Conservation (phyloP, 2,888 invertebrate species). For the Diaphora mendica region DNA sequence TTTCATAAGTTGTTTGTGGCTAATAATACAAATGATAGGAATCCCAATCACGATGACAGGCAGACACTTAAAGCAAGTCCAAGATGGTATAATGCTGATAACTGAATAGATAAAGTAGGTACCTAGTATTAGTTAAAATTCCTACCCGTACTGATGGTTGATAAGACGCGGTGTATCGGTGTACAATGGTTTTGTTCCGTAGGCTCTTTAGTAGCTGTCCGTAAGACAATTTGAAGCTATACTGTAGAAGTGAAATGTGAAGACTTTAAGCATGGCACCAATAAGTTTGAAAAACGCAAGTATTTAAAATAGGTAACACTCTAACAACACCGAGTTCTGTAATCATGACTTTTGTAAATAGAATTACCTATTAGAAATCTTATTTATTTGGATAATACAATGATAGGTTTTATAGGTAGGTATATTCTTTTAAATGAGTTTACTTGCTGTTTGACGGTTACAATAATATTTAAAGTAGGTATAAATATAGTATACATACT, state of each 20-base stretch:
- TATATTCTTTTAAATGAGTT: too few species aligned
- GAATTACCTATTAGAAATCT: too few species aligned
- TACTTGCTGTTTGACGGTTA: too few species aligned
- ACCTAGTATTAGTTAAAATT: slow-evolving; percentile 56
- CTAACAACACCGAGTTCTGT: too few species aligned
- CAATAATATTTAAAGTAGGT: too few species aligned
- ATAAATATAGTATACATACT: too few species aligned
- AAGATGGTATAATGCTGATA: slow-evolving; percentile 50
- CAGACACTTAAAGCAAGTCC: slow-evolving; percentile 40
- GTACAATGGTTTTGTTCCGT: slow-evolving; percentile 49
- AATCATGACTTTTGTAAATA: slow-evolving; percentile 1
- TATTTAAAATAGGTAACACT: too few species aligned
- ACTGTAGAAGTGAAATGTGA: not conserved
- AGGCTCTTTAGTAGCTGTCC: slow-evolving; percentile 42
- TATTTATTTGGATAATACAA: too few species aligned
- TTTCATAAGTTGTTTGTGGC: not conserved
- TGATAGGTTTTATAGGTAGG: too few species aligned
- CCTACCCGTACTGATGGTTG: slow-evolving; percentile 52
- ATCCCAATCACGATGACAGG: slow-evolving; percentile 44
- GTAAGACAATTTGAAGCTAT: slow-evolving; percentile 34
- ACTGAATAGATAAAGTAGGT: slow-evolving; percentile 41
- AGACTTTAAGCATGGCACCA: not conserved
- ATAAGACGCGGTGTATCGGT: slow-evolving; percentile 49
- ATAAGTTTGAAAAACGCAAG: not conserved
- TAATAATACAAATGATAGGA: slow-evolving; percentile 29